Conservation (phyloP, 2,113 vertebrate species). For the Rhodinocichla rosea region DNA sequence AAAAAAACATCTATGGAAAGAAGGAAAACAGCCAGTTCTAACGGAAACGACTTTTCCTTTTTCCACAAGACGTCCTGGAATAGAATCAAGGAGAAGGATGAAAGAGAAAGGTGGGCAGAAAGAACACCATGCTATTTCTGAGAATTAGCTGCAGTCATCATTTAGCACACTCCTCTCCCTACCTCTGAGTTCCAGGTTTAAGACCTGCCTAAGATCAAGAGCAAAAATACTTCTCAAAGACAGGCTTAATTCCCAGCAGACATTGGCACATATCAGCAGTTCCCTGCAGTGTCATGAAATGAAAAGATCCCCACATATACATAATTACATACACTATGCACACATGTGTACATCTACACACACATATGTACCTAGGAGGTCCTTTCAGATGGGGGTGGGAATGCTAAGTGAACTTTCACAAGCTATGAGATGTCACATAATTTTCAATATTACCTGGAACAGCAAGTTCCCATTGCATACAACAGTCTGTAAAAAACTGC, state of each 20-base stretch:
- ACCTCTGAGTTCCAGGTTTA: not conserved
- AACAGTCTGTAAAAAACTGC: not conserved
- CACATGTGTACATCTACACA: not conserved
- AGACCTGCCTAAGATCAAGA: not conserved
- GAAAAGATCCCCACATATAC: not conserved
- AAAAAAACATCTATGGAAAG: not conserved
- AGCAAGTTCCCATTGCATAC: not conserved
- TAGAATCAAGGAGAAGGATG: not conserved
- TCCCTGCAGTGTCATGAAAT: not conserved
- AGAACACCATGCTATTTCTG: not conserved
- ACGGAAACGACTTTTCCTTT: constrained; percentile 18
- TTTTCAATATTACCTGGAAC: not conserved
- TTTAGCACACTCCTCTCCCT: not conserved
- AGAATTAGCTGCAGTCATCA: not conserved
- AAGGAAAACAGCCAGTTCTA: constrained; percentile 11
- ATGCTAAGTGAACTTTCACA: not conserved
- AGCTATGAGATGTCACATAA: not conserved
- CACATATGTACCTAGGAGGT: fast-evolving
- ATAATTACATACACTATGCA: not conserved
- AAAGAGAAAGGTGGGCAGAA: not conserved
- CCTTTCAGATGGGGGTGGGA: not conserved
- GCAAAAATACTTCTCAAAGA: not conserved
- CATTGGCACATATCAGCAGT: fast-evolving
- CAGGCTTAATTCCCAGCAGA: not conserved
- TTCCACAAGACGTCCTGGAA: constrained; percentile 2